Conservation (phyloP, 2,888 invertebrate species). For the Tetragonula carbonaria region DNA sequence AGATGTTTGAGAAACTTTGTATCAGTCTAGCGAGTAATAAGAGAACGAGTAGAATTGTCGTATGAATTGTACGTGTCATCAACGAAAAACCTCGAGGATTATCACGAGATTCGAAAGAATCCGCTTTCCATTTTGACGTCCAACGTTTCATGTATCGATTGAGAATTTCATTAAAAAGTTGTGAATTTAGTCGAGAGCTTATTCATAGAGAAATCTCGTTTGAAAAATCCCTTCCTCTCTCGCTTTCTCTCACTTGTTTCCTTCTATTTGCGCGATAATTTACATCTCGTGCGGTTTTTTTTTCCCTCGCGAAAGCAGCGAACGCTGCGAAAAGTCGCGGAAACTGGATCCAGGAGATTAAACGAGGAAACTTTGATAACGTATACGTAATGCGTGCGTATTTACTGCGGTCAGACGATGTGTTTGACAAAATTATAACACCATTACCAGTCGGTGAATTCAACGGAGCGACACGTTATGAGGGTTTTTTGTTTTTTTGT, state of each 20-base stretch:
- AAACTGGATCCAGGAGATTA: conserved; percentile 28
- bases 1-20: not conserved
- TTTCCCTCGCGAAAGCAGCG: not conserved
- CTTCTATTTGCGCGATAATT: not conserved
- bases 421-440: not conserved
- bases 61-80: not conserved
- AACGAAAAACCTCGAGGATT: not conserved
- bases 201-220: not conserved
- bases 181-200: not conserved
- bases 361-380: conserved; percentile 30
- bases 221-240: not conserved
- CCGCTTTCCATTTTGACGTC: not conserved
- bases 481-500: not conserved
- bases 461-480: not conserved
- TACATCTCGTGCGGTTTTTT: not conserved
- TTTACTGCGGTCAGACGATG: conserved; percentile 6
- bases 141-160: not conserved
- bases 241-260: no score
- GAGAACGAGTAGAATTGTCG: not conserved
- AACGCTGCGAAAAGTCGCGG: not conserved
- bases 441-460: conserved; percentile 10
- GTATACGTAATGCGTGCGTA: conserved; percentile 1
- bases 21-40: not conserved
- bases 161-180: not conserved
- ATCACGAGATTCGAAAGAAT: not conserved